A percentile compares a stretch with the other conserved stretches of the same genome.
These are phyloP conservation scores for Xylota segnis DNA, from an alignment of 2,888 invertebrate species.

Conservation along the genomic window DNA sequence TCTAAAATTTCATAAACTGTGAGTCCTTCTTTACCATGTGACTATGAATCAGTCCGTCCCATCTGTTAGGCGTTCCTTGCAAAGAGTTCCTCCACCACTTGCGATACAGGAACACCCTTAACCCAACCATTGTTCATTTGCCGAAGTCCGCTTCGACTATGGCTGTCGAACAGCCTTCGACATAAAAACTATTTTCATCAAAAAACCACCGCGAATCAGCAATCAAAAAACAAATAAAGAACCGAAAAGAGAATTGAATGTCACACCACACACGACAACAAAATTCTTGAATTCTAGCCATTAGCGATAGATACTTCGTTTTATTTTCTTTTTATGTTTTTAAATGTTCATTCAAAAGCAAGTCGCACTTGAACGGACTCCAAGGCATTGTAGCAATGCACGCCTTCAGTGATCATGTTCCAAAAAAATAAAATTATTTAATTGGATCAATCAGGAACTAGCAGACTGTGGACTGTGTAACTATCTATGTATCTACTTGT, in stretches of 20 bases:
- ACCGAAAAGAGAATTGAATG: slow-evolving; percentile 61
- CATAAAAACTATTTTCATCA: slow-evolving; percentile 48
- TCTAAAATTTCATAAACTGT: too few species aligned
- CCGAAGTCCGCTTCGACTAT: slow-evolving; percentile 49
- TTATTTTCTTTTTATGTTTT: slow-evolving; percentile 29
- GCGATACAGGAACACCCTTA: background rate
- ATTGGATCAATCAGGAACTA: slow-evolving; percentile 56
- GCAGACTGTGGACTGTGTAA: slow-evolving; percentile 25
- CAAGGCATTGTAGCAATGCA: slow-evolving; percentile 19
- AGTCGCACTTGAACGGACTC: slow-evolving; percentile 45
- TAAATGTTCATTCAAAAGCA: slow-evolving; percentile 19
- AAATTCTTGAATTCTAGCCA: slow-evolving; percentile 74
- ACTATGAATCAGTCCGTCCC: too few species aligned
- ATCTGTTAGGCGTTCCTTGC: background rate
- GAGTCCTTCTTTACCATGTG: too few species aligned
- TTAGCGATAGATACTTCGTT: slow-evolving; percentile 7
- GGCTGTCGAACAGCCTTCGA: slow-evolving; percentile 67
- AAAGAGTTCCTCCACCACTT: background rate
- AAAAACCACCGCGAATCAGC: slow-evolving; percentile 30
- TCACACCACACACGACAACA: slow-evolving; percentile 69
- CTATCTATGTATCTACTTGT: slow-evolving; percentile 4
- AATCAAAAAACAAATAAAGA: slow-evolving; percentile 31
- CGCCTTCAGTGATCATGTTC: slow-evolving; percentile 33
- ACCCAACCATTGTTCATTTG: slow-evolving; percentile 35
- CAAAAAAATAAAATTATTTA: slow-evolving; percentile 37